Evolutionary conservation across 1,140 invertebrate genomes (phyloP).

Genomic region (Pseudomyrmex pallidus): DNA sequence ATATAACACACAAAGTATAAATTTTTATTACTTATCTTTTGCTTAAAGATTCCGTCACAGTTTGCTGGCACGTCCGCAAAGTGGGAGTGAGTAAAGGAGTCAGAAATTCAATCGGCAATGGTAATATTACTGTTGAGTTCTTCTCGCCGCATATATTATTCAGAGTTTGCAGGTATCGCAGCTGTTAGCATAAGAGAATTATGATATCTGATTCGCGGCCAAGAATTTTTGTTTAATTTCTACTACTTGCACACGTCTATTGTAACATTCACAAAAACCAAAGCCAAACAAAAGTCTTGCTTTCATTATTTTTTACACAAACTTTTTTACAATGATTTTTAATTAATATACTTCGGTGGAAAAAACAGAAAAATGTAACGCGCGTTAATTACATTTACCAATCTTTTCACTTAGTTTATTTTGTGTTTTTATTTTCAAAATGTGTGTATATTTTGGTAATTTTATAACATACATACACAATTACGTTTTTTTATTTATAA

Average conservation of each 20-base stretch:
- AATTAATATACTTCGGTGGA: no score
- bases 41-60: background rate
- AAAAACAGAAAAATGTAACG: no score
- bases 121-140: slow-evolving; percentile 98
- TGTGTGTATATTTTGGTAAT: no score
- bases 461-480: no score
- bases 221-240: slow-evolving; percentile 26
- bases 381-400: no score
- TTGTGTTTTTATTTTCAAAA: no score
- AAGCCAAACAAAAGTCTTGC: background rate
- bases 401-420: no score
- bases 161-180: slow-evolving; percentile 87
- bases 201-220: background rate
- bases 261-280: background rate
- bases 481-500: no score
- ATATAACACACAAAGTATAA: background rate
- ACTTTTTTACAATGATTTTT: background rate
- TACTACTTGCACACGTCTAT: no score
- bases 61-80: background rate
- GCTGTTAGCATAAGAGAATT: slow-evolving; percentile 84
- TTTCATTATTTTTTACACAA: background rate
- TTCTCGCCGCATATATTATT: slow-evolving; percentile 98
- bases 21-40: slow-evolving; percentile 27
- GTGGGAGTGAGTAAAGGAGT: slow-evolving; percentile 76
- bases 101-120: slow-evolving; percentile 95